These are phyloP conservation scores for Python bivittatus DNA, from an alignment of 2,113 vertebrate species.

Conservation along the genomic window DNA sequence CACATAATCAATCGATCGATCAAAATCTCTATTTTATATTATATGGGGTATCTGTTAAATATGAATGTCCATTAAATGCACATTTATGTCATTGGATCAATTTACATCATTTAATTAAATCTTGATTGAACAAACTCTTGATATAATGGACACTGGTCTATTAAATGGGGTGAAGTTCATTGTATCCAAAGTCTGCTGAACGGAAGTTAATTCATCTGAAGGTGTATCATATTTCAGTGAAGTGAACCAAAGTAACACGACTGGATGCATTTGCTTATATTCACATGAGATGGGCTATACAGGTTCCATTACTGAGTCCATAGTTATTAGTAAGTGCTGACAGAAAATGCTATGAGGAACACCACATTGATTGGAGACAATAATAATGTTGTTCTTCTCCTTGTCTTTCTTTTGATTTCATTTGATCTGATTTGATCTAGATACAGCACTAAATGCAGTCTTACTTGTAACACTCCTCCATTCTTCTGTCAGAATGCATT, in stretches of 20 bases:
- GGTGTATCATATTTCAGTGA: conserved; percentile 5
- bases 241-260: conserved; percentile 41
- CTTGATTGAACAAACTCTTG: background rate
- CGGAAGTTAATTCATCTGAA: background rate
- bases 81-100: background rate
- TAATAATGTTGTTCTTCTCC: conserved; percentile 45
- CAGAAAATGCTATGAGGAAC: conserved; percentile 19
- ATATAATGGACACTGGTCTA: background rate
- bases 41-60: background rate
- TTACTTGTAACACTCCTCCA: conserved; percentile 62
- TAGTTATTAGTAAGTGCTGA: conserved; percentile 52
- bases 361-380: conserved; percentile 27
- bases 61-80: background rate
- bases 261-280: conserved; percentile 43
- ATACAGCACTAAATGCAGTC: conserved; percentile 45
- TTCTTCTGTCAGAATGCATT: conserved; percentile 59
- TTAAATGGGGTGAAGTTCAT: background rate
- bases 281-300: conserved; percentile 51
- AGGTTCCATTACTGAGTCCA: conserved; percentile 19
- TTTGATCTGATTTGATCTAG: conserved; percentile 9
- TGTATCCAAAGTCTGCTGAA: background rate
- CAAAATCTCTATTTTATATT: background rate
- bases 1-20: background rate
- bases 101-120: too few relatives aligned
- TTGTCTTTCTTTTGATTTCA: background rate